phyloP scores from a whole-genome alignment of 2,797 vertebrate species.

The Pipistrellus pipistrellus region DNA sequence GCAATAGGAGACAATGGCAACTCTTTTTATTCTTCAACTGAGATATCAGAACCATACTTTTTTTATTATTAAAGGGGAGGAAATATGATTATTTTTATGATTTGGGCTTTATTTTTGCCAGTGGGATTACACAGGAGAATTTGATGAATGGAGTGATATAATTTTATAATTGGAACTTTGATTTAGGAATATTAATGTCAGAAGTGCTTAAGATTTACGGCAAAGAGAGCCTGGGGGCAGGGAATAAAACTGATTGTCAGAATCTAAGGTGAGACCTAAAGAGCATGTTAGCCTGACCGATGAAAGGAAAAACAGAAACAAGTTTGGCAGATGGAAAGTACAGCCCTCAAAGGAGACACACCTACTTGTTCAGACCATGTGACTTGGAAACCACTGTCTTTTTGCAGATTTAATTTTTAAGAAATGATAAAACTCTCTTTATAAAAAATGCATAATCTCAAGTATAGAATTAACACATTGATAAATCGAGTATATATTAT shows the following conservation, averaged over 20 bases:
- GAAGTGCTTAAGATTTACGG: not conserved
- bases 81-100: constrained; percentile 49
- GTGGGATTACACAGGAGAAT: constrained; percentile 6
- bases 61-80: not conserved
- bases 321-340: not conserved
- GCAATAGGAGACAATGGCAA: not conserved
- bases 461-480: not conserved
- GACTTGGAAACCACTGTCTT: not conserved
- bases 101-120: constrained; percentile 32
- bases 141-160: constrained; percentile 37
- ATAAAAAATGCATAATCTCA: not conserved
- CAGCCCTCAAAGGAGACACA: not conserved
- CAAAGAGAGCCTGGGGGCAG: not conserved
- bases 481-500: not conserved
- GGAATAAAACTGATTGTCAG: not conserved
- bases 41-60: not conserved
- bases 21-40: not conserved
- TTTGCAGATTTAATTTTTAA: constrained; percentile 4
- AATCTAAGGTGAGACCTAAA: constrained; percentile 3
- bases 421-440: not conserved
- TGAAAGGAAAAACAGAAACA: not conserved
- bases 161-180: constrained; percentile 46
- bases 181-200: constrained; percentile 59
- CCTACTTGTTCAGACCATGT: not conserved
- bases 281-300: not conserved